These are phyloP conservation scores for Euwallacea similis DNA, from an alignment of 1,140 invertebrate genomes.

Conservation along the genomic window DNA sequence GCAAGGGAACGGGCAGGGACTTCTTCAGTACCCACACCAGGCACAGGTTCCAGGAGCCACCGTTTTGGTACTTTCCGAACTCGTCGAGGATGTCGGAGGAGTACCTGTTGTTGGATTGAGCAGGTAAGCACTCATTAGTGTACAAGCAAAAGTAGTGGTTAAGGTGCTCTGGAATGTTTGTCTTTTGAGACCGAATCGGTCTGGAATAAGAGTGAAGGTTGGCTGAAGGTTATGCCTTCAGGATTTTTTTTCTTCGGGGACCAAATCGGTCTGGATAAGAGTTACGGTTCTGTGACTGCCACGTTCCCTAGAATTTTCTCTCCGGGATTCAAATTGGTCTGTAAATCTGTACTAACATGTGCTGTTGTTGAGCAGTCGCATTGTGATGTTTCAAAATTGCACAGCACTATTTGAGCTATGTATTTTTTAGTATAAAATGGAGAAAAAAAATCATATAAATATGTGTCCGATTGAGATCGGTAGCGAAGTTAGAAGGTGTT, in stretches of 20 bases:
- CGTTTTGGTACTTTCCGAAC: constrained; percentile 59
- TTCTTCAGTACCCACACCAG: constrained; percentile 52
- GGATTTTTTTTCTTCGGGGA: not conserved
- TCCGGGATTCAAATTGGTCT: too few species aligned
- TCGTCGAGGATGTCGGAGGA: constrained; percentile 54
- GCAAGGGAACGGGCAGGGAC: constrained; percentile 50
- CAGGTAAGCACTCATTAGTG: constrained; percentile 41
- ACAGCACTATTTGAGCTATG: too few species aligned
- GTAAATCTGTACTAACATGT: too few species aligned
- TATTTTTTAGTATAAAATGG: too few species aligned
- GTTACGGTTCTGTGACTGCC: too few species aligned
- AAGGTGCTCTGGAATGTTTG: not conserved
- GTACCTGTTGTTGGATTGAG: constrained; percentile 51
- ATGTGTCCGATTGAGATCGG: too few species aligned
- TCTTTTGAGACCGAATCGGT: too few species aligned
- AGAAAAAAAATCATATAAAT: too few species aligned
- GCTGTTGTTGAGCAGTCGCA: too few species aligned
- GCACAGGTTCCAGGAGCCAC: constrained; percentile 54
- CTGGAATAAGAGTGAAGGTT: not conserved
- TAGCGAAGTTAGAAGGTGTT: too few species aligned
- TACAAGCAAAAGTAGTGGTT: not conserved
- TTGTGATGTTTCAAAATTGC: too few species aligned
- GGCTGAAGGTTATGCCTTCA: not conserved
- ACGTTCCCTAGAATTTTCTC: not conserved
- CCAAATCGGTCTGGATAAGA: too few species aligned